A percentile compares a stretch with the other conserved stretches of the same genome.
These are phyloP conservation scores for Bovichtus diacanthus DNA, from an alignment of 2,797 vertebrate genomes.

Conservation along the genomic window DNA sequence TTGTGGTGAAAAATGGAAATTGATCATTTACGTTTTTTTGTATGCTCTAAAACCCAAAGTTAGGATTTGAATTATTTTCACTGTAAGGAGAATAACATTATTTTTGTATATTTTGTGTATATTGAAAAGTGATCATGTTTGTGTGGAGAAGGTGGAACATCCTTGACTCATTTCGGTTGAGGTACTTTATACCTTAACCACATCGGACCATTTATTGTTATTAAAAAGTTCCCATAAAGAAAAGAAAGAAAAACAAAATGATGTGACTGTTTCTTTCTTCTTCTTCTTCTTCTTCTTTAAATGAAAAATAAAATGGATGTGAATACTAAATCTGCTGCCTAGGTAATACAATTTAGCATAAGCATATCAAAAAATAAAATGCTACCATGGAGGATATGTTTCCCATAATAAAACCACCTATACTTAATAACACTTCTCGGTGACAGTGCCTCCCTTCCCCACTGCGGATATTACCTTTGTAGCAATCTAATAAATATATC, in stretches of 20 bases:
- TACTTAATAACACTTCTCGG: constrained; percentile 88
- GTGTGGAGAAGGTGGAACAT: neutral
- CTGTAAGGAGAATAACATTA: too few relatives aligned
- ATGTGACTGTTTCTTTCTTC: neutral
- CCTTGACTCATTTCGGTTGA: too few relatives aligned
- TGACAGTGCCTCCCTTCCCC: constrained; percentile 86
- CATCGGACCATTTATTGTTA: neutral
- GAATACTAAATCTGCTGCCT: constrained; percentile 80
- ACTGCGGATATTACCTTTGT: constrained; percentile 88
- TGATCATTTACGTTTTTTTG: rapidly evolving
- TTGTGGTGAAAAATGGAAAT: neutral
- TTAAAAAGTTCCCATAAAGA: neutral
- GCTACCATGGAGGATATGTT: constrained; percentile 86
- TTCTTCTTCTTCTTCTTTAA: neutral
- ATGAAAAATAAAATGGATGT: constrained; percentile 54
- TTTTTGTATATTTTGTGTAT: too few relatives aligned
- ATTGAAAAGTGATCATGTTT: too few relatives aligned
- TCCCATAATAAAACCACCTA: constrained; percentile 88
- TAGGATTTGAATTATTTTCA: neutral
- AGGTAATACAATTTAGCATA: constrained; percentile 86
- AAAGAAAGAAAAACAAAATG: neutral
- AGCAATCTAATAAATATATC: constrained; percentile 91
- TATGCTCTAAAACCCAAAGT: neutral
- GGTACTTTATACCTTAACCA: too few relatives aligned
- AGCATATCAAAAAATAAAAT: constrained; percentile 86